Conservation (phyloP, 2,113 vertebrate species). For the Microcebus murinus region DNA sequence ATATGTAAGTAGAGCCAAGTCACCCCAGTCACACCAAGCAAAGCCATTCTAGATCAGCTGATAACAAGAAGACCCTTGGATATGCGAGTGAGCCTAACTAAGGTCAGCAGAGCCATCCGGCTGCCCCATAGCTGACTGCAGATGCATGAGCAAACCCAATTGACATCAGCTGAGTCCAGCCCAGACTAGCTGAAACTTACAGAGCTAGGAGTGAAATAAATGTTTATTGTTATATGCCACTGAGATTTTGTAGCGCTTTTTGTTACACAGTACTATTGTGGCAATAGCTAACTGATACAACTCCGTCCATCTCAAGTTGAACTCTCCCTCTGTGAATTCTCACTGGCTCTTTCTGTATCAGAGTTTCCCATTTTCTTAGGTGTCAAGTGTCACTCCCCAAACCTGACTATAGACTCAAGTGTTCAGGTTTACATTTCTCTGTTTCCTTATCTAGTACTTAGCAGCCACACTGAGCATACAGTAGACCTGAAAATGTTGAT, state of each 20-base stretch:
- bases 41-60: background rate
- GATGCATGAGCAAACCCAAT: background rate
- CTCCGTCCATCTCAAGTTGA: background rate
- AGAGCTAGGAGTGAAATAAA: background rate
- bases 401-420: background rate
- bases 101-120: background rate
- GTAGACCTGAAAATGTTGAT: background rate
- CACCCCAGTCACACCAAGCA: background rate
- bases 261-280: background rate
- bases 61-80: background rate
- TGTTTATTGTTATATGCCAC: background rate
- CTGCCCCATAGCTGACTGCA: background rate
- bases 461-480: background rate
- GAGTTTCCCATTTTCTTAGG: background rate
- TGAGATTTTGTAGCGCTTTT: background rate
- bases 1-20: background rate
- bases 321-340: background rate
- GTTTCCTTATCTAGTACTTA: conserved; percentile 29
- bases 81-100: background rate
- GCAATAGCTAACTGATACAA: background rate
- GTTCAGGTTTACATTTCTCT: background rate
- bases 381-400: background rate
- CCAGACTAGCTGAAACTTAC: background rate
- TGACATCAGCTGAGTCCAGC: background rate
- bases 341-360: background rate